A percentile compares a stretch with the other conserved stretches of the same genome.
These are phyloP conservation scores for Philopotamus ludificatus DNA, from an alignment of 1,140 invertebrate genomes.

Conservation along the genomic window DNA sequence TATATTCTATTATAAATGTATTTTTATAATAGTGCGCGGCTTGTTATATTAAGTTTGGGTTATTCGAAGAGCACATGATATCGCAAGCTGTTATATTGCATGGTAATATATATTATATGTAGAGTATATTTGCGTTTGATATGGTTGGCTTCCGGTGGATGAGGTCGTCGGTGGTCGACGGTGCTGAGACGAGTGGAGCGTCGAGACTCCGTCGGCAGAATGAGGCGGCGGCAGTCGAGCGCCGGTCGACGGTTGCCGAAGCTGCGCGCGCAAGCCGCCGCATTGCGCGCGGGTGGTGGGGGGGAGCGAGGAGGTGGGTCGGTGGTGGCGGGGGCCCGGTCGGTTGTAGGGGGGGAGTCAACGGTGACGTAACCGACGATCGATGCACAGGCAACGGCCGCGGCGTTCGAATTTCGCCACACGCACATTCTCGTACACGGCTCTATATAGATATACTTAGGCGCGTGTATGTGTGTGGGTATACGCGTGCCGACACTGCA, in stretches of 20 bases:
- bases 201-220: not conserved
- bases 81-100: no score
- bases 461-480: not conserved
- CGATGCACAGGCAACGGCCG: not conserved
- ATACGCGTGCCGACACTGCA: not conserved
- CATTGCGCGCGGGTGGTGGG: conserved; percentile 15
- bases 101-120: no score
- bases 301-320: not conserved
- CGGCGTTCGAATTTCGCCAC: no score
- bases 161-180: not conserved
- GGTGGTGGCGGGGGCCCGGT: conserved; percentile 2
- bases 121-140: no score
- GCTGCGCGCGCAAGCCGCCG: conserved; percentile 19
- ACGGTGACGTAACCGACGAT: conserved; percentile 13
- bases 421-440: no score
- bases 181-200: not conserved
- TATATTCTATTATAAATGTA: no score
- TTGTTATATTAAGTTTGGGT: no score
- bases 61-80: no score
- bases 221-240: not conserved
- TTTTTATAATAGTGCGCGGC: no score
- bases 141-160: not conserved
- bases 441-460: no score
- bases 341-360: not conserved
- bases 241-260: not conserved